Conservation (phyloP, 2,113 vertebrate species). For the Poecile atricapillus region DNA sequence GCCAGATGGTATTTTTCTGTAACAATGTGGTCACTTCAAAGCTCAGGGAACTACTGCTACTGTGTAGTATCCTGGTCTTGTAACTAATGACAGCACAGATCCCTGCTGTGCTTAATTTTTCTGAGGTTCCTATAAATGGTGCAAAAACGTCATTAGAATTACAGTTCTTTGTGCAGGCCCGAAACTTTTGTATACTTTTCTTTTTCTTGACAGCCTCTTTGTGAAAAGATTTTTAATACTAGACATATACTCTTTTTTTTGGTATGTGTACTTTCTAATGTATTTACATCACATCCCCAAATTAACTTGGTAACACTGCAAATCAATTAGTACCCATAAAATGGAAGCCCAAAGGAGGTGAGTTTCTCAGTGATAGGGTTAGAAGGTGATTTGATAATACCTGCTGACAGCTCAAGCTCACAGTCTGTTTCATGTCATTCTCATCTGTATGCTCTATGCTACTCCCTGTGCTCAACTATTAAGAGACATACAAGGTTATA, state of each 20-base stretch:
- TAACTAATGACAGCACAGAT: neutral
- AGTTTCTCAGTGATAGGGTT: neutral
- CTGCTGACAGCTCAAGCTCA: neutral
- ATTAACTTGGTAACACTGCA: neutral
- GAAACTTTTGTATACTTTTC: neutral
- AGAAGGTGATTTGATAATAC: neutral
- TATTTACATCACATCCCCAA: neutral
- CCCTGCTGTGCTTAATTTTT: neutral
- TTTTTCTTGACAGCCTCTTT: neutral
- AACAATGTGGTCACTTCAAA: conserved; percentile 1
- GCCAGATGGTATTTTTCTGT: neutral
- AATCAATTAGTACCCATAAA: neutral
- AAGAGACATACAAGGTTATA: neutral
- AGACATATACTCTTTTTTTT: neutral
- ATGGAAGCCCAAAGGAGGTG: neutral
- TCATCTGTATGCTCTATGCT: neutral
- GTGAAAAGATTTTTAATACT: neutral
- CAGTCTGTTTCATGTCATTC: neutral
- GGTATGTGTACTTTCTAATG: neutral
- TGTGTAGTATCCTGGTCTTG: neutral
- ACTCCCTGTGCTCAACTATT: neutral
- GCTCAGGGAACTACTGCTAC: neutral
- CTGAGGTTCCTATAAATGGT: neutral
- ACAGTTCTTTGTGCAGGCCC: neutral
- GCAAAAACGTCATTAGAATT: neutral